Evolutionary conservation across 2,888 invertebrate genomes (phyloP).

Genomic region (Lysandra coridon): DNA sequence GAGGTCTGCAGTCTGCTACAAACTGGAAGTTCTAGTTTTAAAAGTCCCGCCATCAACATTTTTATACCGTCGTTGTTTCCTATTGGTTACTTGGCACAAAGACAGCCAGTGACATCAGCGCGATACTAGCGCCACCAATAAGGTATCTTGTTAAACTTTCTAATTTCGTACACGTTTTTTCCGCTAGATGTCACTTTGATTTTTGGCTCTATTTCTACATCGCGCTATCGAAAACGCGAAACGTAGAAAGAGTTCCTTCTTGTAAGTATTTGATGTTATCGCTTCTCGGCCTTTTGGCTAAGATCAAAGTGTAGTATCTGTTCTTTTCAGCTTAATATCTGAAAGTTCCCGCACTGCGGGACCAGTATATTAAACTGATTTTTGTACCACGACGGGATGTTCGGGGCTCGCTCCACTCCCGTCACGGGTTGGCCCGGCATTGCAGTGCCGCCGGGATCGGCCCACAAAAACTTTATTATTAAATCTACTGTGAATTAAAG

Average conservation of each 20-base stretch:
- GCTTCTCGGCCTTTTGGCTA: constrained; percentile 12
- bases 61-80: neutral
- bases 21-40: neutral
- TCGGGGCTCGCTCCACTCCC: too few species aligned
- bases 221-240: neutral
- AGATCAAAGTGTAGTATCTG: neutral
- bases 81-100: neutral
- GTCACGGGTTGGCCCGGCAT: too few species aligned
- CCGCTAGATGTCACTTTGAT: neutral
- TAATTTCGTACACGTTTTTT: neutral
- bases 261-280: neutral
- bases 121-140: constrained; percentile 1
- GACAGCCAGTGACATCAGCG: neutral
- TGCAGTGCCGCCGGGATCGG: too few species aligned
- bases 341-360: too few species aligned
- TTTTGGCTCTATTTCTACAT: neutral
- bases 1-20: neutral
- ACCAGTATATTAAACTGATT: too few species aligned
- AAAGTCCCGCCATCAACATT: neutral
- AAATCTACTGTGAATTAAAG: too few species aligned
- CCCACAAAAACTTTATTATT: too few species aligned
- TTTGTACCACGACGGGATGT: too few species aligned
- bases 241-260: neutral
- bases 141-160: neutral
- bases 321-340: too few species aligned